These are phyloP conservation scores for Paracanthobrama guichenoti DNA, from an alignment of 2,113 vertebrate species.

Conservation along the genomic window DNA sequence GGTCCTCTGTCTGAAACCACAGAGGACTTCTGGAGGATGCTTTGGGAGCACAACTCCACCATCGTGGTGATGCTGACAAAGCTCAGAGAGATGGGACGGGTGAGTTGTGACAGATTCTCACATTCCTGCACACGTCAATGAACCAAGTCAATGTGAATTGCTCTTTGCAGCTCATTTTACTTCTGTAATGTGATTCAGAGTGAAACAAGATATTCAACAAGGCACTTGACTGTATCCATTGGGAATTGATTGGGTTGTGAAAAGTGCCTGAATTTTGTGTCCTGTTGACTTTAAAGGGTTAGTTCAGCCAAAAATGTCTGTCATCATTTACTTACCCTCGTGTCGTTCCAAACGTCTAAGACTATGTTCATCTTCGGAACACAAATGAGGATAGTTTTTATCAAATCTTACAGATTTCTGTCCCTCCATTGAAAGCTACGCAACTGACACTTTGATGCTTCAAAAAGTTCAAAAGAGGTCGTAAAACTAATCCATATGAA, in stretches of 20 bases:
- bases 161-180: not conserved
- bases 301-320: no score
- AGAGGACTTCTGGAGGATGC: conserved; percentile 98
- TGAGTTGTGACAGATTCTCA: conserved; percentile 64
- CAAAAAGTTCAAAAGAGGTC: no score
- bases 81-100: conserved; percentile 94
- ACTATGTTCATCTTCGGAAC: no score
- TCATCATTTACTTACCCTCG: no score
- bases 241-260: not conserved
- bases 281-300: not conserved
- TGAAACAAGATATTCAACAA: not conserved
- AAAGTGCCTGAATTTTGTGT: not conserved
- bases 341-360: no score
- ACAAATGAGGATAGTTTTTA: no score
- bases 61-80: conserved; percentile 98
- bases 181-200: not conserved
- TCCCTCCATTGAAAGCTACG: no score
- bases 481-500: no score
- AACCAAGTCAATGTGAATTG: not conserved
- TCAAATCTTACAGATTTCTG: no score
- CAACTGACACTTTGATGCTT: no score
- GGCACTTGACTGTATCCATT: not conserved
- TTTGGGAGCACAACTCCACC: conserved; percentile 98
- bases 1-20: conserved; percentile 93
- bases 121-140: not conserved